Evolutionary conservation across 2,797 vertebrate species (phyloP).

Genomic region (Alca torda): DNA sequence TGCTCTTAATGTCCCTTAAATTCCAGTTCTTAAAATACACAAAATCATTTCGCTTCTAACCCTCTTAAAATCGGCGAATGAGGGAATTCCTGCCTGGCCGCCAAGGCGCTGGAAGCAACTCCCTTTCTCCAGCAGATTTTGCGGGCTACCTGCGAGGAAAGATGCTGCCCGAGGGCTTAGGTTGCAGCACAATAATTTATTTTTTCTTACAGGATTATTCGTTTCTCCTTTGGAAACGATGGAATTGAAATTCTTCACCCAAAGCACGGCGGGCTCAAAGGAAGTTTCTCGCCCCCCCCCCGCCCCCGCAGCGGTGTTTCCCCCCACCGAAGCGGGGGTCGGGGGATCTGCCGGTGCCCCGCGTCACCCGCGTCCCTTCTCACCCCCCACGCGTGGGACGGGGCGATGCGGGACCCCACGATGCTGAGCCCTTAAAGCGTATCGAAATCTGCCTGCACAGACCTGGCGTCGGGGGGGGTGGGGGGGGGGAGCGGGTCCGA

Average conservation of each 20-base stretch:
- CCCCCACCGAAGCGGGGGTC: background rate
- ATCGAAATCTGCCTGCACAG: background rate
- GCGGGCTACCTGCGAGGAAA: background rate
- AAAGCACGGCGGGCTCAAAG: background rate
- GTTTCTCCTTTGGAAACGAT: background rate
- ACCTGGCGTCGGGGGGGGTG: background rate
- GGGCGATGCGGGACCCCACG: too few species aligned
- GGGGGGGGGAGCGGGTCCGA: background rate
- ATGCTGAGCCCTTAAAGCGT: background rate
- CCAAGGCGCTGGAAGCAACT: background rate
- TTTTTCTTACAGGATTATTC: background rate
- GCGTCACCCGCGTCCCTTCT: background rate
- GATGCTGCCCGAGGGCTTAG: background rate
- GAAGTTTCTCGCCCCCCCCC: background rate
- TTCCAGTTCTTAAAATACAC: rapidly evolving
- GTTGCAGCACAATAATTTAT: rapidly evolving
- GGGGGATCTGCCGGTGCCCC: background rate
- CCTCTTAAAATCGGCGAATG: rapidly evolving
- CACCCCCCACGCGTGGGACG: background rate
- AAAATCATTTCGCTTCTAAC: background rate
- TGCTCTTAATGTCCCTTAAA: background rate
- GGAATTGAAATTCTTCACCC: rapidly evolving
- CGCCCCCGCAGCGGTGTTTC: background rate
- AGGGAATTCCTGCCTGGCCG: too few species aligned
- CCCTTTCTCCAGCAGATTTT: background rate